Evolutionary conservation across 2,797 vertebrate genomes (phyloP), one percentile per base, ranked within the genome.

Genomic region (Brotula barbata): DNA sequence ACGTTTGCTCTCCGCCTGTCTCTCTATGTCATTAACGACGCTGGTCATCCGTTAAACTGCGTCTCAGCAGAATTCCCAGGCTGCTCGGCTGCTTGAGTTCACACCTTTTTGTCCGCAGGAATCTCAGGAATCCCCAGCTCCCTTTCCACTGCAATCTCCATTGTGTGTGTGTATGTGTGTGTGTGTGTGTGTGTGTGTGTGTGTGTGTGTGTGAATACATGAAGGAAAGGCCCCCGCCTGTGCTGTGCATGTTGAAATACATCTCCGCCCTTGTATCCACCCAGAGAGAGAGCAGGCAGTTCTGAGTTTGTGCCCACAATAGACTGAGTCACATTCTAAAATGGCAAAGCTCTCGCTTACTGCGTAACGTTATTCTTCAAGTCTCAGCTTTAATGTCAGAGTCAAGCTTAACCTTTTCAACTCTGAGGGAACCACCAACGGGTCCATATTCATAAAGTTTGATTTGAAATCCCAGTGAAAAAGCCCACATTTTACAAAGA

Each of bases 51-150:
- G 58, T 75, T 79, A 71, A 84, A 84, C 64, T 63, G 58, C 69
- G 49, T 71, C 60, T 65, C 68, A 53, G 64, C 67, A 78, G 56
- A 74, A 75, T 82, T 87, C 83, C 83, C 77, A 85, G 75, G 81
- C 75, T 69, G 67, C 82, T 76, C 20, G 21, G 73, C 78, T 58
- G 83, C 85, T 73, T 52, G 60, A 82, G 81, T 85, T 91, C 87
- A 86, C 90, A 92, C 86, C 88, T 90, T 89, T 89, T 83, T 87
- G 76, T 86, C 81, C 74, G 68, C 79, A 90, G 85, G 86, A 90
- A 91, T 92, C 81, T 81, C 50, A 80, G 83, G 88, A 91, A 91
- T 91, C 85, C 83, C 73, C 74, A 79, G 82, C 78, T 87, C 87
- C 85, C 84, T 87, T 75, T 87, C 76, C 78, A 77, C 47, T 21